Percentiles rank a stretch among this genome's conserved stretches.
Conservation (phyloP, 2,888 invertebrate genomes). For the Drosophila basisetae region DNA sequence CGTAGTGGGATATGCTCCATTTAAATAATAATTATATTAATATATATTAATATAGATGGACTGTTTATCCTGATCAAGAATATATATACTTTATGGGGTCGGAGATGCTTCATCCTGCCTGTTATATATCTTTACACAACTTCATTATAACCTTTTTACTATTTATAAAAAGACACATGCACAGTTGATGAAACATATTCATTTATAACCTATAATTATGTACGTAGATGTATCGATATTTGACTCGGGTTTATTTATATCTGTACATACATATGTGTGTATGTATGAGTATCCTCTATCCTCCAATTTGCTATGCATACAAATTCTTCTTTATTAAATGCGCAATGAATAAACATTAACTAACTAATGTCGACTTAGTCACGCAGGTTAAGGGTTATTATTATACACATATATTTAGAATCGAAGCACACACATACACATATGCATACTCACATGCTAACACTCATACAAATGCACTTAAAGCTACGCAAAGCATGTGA, state of each 20-base stretch:
- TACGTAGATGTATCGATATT: background rate
- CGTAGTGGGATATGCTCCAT: background rate
- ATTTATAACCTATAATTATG: background rate
- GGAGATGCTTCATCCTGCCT: background rate
- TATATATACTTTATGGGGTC: background rate
- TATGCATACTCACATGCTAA: background rate
- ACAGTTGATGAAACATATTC: background rate
- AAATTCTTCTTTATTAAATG: background rate
- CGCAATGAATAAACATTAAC: background rate
- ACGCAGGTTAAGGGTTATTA: conserved; percentile 1
- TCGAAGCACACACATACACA: background rate
- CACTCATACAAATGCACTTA: background rate
- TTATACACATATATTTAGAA: background rate
- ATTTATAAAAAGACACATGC: background rate
- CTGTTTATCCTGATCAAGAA: background rate
- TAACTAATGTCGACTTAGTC: background rate
- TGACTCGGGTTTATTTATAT: background rate
- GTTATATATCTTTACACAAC: background rate
- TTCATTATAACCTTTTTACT: background rate
- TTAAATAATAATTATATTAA: background rate
- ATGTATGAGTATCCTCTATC: background rate
- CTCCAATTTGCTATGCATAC: background rate
- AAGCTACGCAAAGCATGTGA: background rate
- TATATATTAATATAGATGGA: background rate
- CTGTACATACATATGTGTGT: background rate